Conservation (phyloP, 37 sponge, comb jelly and placozoan genomes). For the Axinella damicornis region DNA sequence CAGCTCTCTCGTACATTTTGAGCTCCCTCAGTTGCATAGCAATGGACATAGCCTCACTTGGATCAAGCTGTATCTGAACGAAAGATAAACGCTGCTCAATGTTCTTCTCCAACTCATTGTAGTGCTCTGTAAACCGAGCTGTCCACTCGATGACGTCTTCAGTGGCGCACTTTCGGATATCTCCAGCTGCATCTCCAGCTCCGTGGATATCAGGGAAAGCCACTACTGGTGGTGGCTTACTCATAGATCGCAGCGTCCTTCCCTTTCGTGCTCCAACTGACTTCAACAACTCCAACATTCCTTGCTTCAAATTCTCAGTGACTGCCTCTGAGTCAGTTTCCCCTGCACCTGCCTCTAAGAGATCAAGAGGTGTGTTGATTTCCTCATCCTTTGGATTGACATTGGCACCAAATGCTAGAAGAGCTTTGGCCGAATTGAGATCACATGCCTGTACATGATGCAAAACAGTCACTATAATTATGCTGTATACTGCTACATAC, state of each 20-base stretch:
- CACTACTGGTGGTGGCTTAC: background rate
- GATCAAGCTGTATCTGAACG: no score
- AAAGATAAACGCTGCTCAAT: background rate
- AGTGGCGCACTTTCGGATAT: background rate
- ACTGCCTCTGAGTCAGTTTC: no score
- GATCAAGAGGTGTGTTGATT: conserved; percentile 29
- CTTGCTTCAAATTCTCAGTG: no score
- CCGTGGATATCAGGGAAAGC: background rate
- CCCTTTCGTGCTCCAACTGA: no score
- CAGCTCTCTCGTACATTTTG: background rate
- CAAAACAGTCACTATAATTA: background rate
- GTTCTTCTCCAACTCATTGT: background rate
- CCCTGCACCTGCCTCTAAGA: background rate
- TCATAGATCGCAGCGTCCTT: no score
- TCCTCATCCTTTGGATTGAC: background rate
- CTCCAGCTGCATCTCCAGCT: background rate
- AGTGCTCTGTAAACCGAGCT: background rate
- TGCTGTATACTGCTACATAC: background rate
- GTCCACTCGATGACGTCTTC: background rate
- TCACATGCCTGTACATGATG: conserved; percentile 10
- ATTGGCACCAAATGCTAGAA: conserved; percentile 34
- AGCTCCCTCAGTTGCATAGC: conserved; percentile 23
- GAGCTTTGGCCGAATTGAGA: conserved; percentile 13
- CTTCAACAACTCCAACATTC: no score
- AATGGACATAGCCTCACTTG: background rate